phyloP scores from a whole-genome alignment of 2,797 vertebrate genomes.

The Tamandua tetradactyla region DNA sequence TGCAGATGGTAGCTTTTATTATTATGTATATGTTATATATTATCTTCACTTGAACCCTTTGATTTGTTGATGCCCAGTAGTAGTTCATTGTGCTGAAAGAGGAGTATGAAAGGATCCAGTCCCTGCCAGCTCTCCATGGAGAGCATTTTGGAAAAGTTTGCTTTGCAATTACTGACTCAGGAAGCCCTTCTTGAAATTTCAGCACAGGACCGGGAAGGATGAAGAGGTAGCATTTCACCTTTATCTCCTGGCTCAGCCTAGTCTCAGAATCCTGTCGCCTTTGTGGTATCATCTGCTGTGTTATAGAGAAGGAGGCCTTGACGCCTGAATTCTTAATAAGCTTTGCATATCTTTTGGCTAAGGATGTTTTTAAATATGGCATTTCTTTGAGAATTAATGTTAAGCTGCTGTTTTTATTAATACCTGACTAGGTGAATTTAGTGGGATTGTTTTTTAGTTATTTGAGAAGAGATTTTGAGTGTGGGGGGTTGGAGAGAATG shows the following conservation, averaged over 20 bases:
- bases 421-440: conserved; percentile 34
- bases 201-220: neutral
- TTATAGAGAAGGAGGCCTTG: neutral
- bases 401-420: conserved; percentile 46
- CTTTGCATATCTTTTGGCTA: neutral
- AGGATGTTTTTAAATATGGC: conserved; percentile 21
- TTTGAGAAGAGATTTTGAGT: conserved; percentile 53
- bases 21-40: neutral
- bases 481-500: neutral
- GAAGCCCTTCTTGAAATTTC: conserved; percentile 1
- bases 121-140: neutral
- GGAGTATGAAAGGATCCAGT: neutral
- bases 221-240: neutral
- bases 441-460: neutral
- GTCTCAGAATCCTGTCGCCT: neutral
- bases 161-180: neutral
- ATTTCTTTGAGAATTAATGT: neutral
- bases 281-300: neutral
- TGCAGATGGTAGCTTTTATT: neutral
- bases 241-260: neutral
- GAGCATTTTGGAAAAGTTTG: neutral
- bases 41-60: neutral
- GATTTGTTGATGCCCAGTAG: neutral
- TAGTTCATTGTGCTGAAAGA: conserved; percentile 2
- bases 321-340: neutral